Base-by-base conservation (phyloP, 2,888 invertebrate species). In the Panopea generosa region DNA sequence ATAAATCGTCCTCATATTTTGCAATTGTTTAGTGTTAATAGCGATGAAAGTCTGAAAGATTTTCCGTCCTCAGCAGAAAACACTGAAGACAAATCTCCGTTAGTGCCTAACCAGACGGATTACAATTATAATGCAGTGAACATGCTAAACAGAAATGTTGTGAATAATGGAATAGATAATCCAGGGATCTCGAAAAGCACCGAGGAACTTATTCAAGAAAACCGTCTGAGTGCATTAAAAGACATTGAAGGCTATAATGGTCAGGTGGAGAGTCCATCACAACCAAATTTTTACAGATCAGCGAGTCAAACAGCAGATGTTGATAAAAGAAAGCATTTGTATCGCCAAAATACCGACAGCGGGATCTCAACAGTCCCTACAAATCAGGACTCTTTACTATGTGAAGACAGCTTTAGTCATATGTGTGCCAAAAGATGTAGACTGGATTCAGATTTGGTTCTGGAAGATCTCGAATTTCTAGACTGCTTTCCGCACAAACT, bases 391-490 rank as follows among this genome's bases (percentile, higher is more conserved):
- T 63, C 50, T 57, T 22, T 52, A 29, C 52, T 40, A 22, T 53
- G 18, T 53, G 52, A 66, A 56, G 60, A 52, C 33, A 29, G 66
- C 50, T 52, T 47, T 33, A 68, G 62, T 55, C 49, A 14, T 33
- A 53, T 67, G 1, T 26, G 52, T 63, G 60, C 26, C 20, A 76
- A 72, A 49, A 72, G 55, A 53, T 33, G 45, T 24, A 57, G 63
- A 59, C 73, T 62, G 18, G 76, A 81, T 24, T 76, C 77, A 24
- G 83, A 85, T 14, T 52, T 85, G 4, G 74, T 85, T 40, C 29
- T 85, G 27, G 85, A 85, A 53, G 85, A 85, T 56, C 20, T 85
- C 24, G 85, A 85, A 67, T 65, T 63, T 49, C 57, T 53, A 52
- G 85, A 85, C 69, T 81, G 74, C 52, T 68, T 74, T 33, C 77